Base-by-base conservation (phyloP, 2,797 vertebrate species). In the Bucorvus abyssinicus region DNA sequence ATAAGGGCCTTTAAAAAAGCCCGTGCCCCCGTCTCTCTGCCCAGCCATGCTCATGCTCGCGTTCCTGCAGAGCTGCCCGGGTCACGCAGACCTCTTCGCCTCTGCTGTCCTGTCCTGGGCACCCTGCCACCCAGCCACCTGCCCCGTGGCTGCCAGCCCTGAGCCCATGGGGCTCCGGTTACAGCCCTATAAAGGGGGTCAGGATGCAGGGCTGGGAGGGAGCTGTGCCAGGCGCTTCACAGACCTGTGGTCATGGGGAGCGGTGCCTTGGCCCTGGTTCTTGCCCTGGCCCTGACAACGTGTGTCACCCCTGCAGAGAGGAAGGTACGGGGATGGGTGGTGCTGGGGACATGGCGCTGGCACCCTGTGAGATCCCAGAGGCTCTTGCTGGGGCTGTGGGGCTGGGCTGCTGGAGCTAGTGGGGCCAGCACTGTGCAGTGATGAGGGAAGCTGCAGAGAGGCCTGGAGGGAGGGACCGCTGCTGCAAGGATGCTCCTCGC, bases 141-240 rank as follows among this genome's bases (percentile, higher is more conserved):
- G 2, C 34, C 29, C 53, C 3, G 3, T 1, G 6, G 81, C 86
- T 52, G 68, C 40, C 40, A 60, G 49, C 67, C 44, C 1, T 2
- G 14, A 36, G 60, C 47, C 63, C 9, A 3, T 4, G 5, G 34
- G 59, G 76, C 83, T 95, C 86, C 2, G 1, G 42, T 93, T 94
- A 92, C 94, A 89, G 65, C 55, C n/a, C 83, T 94, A 94, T 95
- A 95, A 93, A 95, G 68, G 8, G 12, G 5, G 3, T 15, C 0
- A 0, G n/a, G 26, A 23, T 2, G 0, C 10, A 5, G 65, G 32
- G 14, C 23, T 1, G 4, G 14, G 17, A 8, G n/a, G 10, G 11
- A 71, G 49, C 38, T 0, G 26, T 14, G 55, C 18, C 1, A 2
- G 22, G 16, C 1, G 0, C 30, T 44, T 24, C 2, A 6, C 59